Evolutionary conservation across 2,113 vertebrate species (phyloP).

Genomic region (Pycnonotus jocosus): DNA sequence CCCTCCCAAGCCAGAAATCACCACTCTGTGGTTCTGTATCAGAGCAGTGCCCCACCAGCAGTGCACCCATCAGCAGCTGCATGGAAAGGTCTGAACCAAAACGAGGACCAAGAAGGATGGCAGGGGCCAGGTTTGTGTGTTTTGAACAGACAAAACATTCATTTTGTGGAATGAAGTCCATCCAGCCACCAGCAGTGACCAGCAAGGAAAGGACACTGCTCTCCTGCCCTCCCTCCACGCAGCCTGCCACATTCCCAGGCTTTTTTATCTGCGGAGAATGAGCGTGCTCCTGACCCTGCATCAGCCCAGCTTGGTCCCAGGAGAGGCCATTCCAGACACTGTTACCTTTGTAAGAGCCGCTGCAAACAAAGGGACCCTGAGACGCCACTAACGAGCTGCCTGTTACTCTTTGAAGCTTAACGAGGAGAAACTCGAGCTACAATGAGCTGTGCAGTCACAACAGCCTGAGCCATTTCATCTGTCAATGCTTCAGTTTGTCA

Average conservation of each 20-base stretch:
- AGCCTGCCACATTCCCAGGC: neutral
- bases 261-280: neutral
- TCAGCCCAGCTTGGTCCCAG: neutral
- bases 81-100: neutral
- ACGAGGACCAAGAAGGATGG: neutral
- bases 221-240: neutral
- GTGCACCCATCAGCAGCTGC: neutral
- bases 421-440: neutral
- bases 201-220: neutral
- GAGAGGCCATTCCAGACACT: neutral
- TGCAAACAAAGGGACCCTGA: neutral
- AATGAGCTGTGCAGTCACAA: neutral
- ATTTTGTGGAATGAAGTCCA: neutral
- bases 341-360: rapidly evolving
- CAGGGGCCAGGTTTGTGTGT: neutral
- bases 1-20: neutral
- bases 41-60: neutral
- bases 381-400: neutral
- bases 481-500: neutral
- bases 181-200: neutral
- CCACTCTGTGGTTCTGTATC: neutral
- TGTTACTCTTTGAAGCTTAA: neutral
- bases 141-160: neutral
- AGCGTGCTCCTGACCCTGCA: rapidly evolving
- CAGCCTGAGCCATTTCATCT: neutral